Percentiles rank a stretch among this genome's conserved stretches.
Conservation (phyloP, 2,797 vertebrate genomes). For the Percopsis omiscomaycus region DNA sequence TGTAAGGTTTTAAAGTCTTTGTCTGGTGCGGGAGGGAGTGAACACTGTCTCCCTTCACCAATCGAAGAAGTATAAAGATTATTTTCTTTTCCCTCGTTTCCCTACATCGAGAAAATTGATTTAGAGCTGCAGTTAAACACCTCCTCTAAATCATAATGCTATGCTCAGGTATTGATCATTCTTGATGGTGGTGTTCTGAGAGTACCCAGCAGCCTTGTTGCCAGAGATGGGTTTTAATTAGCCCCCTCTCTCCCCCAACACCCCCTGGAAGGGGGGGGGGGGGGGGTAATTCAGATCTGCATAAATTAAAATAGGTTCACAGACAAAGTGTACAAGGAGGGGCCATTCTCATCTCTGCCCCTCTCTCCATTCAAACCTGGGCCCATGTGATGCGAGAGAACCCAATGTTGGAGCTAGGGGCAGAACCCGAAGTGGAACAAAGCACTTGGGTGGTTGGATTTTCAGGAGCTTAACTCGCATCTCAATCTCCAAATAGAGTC, state of each 20-base stretch:
- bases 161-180: constrained; percentile 72
- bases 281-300: constrained; percentile 75
- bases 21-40: constrained; percentile 51
- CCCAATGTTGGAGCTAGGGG: constrained; percentile 47
- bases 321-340: constrained; percentile 42
- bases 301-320: constrained; percentile 66
- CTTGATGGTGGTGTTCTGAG: constrained; percentile 47
- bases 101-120: constrained; percentile 57
- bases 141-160: constrained; percentile 74
- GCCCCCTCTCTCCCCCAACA: constrained; percentile 48
- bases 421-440: constrained; percentile 21
- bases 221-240: constrained; percentile 71
- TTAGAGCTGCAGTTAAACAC: constrained; percentile 68
- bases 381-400: constrained; percentile 41
- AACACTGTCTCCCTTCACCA: constrained; percentile 44
- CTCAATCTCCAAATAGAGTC: constrained; percentile 63
- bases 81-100: constrained; percentile 44
- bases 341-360: constrained; percentile 36
- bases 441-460: constrained; percentile 56
- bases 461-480: constrained; percentile 49
- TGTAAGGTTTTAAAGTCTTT: constrained; percentile 45
- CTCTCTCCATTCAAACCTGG: constrained; percentile 34
- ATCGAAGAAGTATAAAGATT: constrained; percentile 37
- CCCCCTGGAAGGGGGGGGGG: constrained; percentile 59
- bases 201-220: constrained; percentile 50